Evolutionary conservation across 2,888 invertebrate species (phyloP), one percentile per base, ranked within the genome.

Genomic region (Rutpela maculata): DNA sequence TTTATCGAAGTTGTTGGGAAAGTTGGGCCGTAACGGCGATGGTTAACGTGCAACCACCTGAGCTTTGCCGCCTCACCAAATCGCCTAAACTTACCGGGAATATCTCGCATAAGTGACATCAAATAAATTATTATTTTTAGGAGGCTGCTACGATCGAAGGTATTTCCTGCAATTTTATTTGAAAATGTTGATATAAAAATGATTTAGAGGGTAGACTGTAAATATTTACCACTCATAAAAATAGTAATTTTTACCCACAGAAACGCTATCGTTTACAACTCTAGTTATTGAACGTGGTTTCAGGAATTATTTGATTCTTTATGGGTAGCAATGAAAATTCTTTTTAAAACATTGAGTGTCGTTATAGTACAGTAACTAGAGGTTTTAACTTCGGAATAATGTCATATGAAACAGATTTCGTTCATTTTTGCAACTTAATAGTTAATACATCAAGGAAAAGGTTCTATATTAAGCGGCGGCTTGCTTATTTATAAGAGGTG

Each of bases 41-140:
- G 76, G 78, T 83, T 81, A 81, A 81, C 82, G 80, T 82, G 77
- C 79, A 78, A 77, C 82, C 83, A 84, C 84, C 84, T 83, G 83
- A 83, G 82, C 81, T 83, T 83, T 79, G 74, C 81, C 72, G 80
- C 67, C 70, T 74, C 77, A 63, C 59, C n/a, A 75, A 79, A 81
- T 81, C 80, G 73, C 72, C 74, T 71, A 60, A 75, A 78, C 70
- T 80, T 78, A 78, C 74, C 78, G 74, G 63, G 79, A 80, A 79
- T 81, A 76, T 78, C 75, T 67, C 75, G 73, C 59, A 38, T 70
- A 77, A 77, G 71, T 71, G 79, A 79, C 79, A 77, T 74, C 70
- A 67, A 75, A 79, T 77, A 77, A 79, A 79, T 79, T 77, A 72
- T 79, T 75, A 74, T 77, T 74, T 77, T 77, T 71, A 63, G 79